Conservation (phyloP, 2,888 invertebrate species). For the Micropterix aruncella region DNA sequence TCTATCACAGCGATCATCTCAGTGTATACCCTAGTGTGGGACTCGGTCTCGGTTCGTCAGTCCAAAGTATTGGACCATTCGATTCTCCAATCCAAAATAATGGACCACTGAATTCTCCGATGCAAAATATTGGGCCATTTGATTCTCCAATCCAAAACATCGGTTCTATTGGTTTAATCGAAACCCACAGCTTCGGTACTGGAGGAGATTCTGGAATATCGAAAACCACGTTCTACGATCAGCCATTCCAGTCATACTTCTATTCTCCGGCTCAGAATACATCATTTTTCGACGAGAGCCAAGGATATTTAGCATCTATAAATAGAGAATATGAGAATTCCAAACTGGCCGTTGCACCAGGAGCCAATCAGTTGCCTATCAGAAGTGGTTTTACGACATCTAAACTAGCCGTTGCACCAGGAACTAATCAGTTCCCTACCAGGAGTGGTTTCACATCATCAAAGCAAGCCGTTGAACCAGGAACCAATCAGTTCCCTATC, state of each 20-base stretch:
- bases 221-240: not conserved
- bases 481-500: not conserved
- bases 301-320: not conserved
- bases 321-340: not conserved
- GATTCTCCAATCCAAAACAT: no score
- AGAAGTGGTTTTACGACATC: not conserved
- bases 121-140: no score
- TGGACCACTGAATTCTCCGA: no score
- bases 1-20: not conserved
- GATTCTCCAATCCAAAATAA: no score
- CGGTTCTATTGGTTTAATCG: no score
- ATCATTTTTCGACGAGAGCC: not conserved
- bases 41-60: not conserved
- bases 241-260: not conserved
- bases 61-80: no score
- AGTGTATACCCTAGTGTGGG: not conserved
- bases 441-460: not conserved
- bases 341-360: not conserved
- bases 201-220: not conserved
- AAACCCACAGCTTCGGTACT: constrained; percentile 18
- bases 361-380: not conserved
- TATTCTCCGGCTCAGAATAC: not conserved
- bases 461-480: not conserved
- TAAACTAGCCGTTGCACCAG: not conserved
- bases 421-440: not conserved